These are phyloP conservation scores for Tachycineta bicolor DNA, from an alignment of 2,113 vertebrate genomes.

Conservation along the genomic window DNA sequence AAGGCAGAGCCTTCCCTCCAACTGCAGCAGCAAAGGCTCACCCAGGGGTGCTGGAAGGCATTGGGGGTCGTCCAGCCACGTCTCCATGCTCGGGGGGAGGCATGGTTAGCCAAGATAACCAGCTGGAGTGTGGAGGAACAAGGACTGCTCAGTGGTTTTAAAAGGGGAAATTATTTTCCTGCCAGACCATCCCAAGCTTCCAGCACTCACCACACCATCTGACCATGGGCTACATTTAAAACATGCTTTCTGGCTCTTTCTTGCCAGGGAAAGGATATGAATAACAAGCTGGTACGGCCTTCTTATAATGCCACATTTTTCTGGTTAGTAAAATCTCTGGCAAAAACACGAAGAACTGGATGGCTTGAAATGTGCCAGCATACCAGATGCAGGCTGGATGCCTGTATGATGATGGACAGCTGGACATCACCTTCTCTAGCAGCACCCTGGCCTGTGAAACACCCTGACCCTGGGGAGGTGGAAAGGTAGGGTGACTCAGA, in stretches of 20 bases:
- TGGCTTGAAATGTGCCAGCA: background rate
- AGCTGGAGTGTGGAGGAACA: background rate
- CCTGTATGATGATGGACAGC: background rate
- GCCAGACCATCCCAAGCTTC: conserved; percentile 24
- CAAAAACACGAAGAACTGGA: background rate
- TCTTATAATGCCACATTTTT: background rate
- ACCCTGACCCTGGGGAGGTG: background rate
- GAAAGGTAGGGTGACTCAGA: background rate
- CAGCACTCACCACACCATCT: background rate
- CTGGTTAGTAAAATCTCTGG: background rate
- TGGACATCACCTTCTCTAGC: background rate
- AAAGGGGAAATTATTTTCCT: conserved; percentile 36
- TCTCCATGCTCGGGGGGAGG: background rate
- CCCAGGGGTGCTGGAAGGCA: background rate
- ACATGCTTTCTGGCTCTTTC: background rate
- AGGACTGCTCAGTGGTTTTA: conserved; percentile 30
- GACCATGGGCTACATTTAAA: background rate
- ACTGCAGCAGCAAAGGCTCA: background rate
- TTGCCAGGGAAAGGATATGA: background rate
- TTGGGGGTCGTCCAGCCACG: fast-evolving
- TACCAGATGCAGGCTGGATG: background rate
- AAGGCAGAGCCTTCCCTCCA: background rate
- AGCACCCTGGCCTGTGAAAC: background rate
- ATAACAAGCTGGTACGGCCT: background rate
- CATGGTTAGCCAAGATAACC: background rate